Percentiles rank a stretch among this genome's conserved stretches.
Conservation (phyloP, 2,113 vertebrate species). For the Ophiodon elongatus region DNA sequence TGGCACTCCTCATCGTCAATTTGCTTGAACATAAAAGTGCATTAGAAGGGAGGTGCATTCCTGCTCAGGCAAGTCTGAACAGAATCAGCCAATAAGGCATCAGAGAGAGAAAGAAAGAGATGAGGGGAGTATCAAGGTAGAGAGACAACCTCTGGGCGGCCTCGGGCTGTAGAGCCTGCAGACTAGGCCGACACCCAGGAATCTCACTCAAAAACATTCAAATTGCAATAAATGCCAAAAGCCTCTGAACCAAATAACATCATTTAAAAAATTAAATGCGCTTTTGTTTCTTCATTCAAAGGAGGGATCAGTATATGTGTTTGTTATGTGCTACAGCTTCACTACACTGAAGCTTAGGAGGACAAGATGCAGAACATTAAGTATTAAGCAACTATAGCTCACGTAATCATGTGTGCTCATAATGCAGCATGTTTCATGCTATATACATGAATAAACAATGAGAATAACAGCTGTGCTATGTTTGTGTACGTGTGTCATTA, state of each 20-base stretch:
- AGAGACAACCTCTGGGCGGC: conserved; percentile 48
- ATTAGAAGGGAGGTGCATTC: conserved; percentile 81
- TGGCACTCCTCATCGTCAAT: conserved; percentile 82
- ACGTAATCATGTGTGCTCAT: conserved; percentile 14
- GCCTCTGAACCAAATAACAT: conserved; percentile 28
- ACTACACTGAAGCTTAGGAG: background rate
- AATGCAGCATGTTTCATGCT: conserved; percentile 7
- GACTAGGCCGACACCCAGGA: conserved; percentile 49
- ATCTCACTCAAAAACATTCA: conserved; percentile 34
- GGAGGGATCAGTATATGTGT: conserved; percentile 2
- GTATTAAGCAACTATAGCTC: background rate
- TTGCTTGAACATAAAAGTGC: conserved; percentile 82
- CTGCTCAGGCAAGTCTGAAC: conserved; percentile 80
- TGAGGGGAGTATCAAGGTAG: conserved; percentile 33
- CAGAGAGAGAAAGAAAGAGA: background rate
- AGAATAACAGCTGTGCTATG: conserved; percentile 20
- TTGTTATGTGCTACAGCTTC: background rate
- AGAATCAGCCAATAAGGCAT: conserved; percentile 75
- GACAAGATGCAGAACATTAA: background rate
- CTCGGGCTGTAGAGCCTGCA: conserved; percentile 39
- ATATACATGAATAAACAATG: conserved; percentile 45
- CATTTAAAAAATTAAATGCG: conserved; percentile 25
- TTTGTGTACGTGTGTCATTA: conserved; percentile 13
- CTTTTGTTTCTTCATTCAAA: conserved; percentile 40
- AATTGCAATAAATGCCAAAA: conserved; percentile 28